Base-by-base conservation (phyloP, 1,140 invertebrate genomes). In the Atta colombica region DNA sequence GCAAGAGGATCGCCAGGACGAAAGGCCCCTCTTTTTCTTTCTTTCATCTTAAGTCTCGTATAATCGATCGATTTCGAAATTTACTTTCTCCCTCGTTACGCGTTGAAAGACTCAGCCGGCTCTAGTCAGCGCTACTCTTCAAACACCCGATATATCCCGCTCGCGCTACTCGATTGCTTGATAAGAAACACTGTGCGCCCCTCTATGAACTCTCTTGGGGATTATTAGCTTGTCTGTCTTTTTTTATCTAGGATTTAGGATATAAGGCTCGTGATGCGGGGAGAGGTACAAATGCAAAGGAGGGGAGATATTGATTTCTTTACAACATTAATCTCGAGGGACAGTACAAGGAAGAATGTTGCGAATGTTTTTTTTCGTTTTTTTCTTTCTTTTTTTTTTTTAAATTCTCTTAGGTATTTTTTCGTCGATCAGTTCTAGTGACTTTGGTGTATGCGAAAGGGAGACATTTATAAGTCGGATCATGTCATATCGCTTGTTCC, bases 111-210 rank as follows among this genome's bases (percentile, higher is more conserved):
- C 80, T 84, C 80, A 84, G 69, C 69, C 60, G 69, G 55, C 69
- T 84, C 69, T 74, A 74, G 80, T 75, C 80, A 75, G 53, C 39
- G 69, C 80, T 84, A 84, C 69, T 74, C 69, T 84, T 74, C 69
- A 39, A 68, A 84, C 69, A 84, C 80, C 39, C 69, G 69, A 51
- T 84, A 84, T 84, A 69, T 69, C 49, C 61, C 80, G 69, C 51
- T 87, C 75, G 58, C 12, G 66, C 69, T 71, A 87, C 31, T 87
- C 39, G 69, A 55, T 58, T 61, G 51, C 68, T 86, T 78, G 60
- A 77, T 85, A 39, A 71, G 72, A 84, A 87, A 87, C 86, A 84
- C 86, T 87, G 86, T 84, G 86, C 81, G 86, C 86, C 58, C 80
- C 80, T 87, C 86, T 87, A 87, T 84, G 80, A 85, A 84, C 66